phyloP scores from a whole-genome alignment of 2,113 vertebrate species.

The Loxodonta africana region DNA sequence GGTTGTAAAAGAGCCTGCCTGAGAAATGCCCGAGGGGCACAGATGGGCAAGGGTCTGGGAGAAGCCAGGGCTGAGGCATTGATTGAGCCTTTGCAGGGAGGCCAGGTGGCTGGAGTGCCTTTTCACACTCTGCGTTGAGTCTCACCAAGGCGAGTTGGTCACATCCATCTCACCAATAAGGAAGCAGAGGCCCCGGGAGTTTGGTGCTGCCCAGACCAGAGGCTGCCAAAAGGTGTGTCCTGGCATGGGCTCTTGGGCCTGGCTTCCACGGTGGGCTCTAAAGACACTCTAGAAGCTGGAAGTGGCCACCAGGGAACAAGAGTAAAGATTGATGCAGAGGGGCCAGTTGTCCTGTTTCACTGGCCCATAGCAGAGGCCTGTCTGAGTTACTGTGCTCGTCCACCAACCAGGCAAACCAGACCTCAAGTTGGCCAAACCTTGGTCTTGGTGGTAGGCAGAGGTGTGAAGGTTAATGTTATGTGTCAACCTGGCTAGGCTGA shows the following conservation, averaged over 20 bases:
- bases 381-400: background rate
- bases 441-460: fast-evolving
- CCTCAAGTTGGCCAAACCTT: background rate
- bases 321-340: fast-evolving
- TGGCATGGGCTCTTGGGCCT: fast-evolving
- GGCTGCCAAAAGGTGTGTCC: too few relatives aligned
- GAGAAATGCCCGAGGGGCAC: background rate
- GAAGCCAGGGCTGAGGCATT: too few relatives aligned
- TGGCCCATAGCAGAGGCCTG: background rate
- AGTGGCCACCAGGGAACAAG: fast-evolving
- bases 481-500: too few relatives aligned
- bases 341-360: fast-evolving
- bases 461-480: too few relatives aligned
- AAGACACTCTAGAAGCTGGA: background rate
- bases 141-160: background rate
- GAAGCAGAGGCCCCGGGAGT: background rate
- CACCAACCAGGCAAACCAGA: too few relatives aligned
- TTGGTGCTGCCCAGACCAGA: fast-evolving
- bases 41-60: background rate
- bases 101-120: fast-evolving
- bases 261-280: fast-evolving
- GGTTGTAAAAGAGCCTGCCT: too few relatives aligned
- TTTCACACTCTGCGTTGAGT: background rate
- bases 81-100: too few relatives aligned
- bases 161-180: background rate